Percentiles rank a stretch among this genome's conserved stretches.
Evolutionary conservation across 2,888 invertebrate species (phyloP).

Genomic region (Monoplex corrugatus): DNA sequence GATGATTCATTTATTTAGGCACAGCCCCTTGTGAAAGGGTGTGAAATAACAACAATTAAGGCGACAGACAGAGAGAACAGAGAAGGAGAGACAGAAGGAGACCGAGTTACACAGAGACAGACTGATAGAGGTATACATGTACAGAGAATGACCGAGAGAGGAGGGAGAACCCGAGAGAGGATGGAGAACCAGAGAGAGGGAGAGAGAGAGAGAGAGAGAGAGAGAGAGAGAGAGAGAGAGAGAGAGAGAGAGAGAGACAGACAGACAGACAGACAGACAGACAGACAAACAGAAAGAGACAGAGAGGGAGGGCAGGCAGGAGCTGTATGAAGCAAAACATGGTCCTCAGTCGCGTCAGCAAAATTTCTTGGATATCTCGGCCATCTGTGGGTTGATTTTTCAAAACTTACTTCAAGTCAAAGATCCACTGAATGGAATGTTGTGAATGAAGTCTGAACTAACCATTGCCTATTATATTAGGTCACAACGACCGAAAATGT

Average conservation of each 20-base stretch:
- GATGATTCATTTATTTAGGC: no score
- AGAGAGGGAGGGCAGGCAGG: neutral
- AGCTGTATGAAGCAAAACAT: neutral
- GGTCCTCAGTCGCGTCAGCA: no score
- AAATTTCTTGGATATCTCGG: no score
- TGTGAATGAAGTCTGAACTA: no score
- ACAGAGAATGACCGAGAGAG: neutral
- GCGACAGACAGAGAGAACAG: neutral
- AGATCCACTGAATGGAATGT: no score
- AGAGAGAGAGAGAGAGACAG: conserved; percentile 31
- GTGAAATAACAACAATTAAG: no score
- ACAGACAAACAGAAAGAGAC: neutral
- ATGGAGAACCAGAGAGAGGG: neutral
- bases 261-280: neutral
- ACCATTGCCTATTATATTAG: no score
- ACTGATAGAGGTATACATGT: no score
- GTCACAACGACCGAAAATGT: no score
- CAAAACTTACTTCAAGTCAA: no score
- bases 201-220: conserved; percentile 1
- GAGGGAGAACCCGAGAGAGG: neutral
- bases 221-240: conserved; percentile 43
- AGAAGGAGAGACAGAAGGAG: neutral
- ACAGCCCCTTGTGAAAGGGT: no score
- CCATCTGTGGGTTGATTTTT: no score
- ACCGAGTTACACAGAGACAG: neutral